Evolutionary conservation across 2,113 vertebrate species (phyloP).

Genomic region (Bufo gargarizans): DNA sequence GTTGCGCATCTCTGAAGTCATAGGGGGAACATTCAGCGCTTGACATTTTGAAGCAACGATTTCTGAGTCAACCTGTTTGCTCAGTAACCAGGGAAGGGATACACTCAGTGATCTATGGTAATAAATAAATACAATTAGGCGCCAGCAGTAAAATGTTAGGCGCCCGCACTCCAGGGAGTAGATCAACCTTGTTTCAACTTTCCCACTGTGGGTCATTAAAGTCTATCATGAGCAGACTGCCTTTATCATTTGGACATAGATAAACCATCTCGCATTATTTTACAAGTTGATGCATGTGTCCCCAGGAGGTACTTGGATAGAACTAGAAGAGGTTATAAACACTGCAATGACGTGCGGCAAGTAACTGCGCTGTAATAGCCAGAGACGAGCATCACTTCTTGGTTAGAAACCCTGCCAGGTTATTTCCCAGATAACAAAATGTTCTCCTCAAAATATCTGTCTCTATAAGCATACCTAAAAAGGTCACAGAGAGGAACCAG

Average conservation of each 20-base stretch:
- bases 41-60: conserved; percentile 3
- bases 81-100: neutral
- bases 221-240: neutral
- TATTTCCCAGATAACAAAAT: conserved; percentile 48
- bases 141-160: conserved; percentile 19
- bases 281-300: neutral
- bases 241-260: conserved; percentile 5
- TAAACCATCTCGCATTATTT: neutral
- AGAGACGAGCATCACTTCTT: neutral
- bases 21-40: neutral
- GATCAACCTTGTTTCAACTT: neutral
- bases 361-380: neutral
- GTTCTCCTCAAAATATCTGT: conserved; percentile 27
- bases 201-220: neutral
- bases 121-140: conserved; percentile 37
- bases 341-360: neutral
- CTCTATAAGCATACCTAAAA: conserved; percentile 44
- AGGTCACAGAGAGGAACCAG: conserved; percentile 27
- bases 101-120: neutral
- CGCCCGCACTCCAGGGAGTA: neutral
- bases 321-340: conserved; percentile 18
- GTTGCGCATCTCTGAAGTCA: neutral
- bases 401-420: conserved; percentile 44
- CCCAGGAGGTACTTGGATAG: neutral
- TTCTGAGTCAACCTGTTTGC: neutral